Evolutionary conservation across 1,140 invertebrate genomes (phyloP), one percentile per base, ranked within the genome.

Genomic region (Drosophila quadrilineata): DNA sequence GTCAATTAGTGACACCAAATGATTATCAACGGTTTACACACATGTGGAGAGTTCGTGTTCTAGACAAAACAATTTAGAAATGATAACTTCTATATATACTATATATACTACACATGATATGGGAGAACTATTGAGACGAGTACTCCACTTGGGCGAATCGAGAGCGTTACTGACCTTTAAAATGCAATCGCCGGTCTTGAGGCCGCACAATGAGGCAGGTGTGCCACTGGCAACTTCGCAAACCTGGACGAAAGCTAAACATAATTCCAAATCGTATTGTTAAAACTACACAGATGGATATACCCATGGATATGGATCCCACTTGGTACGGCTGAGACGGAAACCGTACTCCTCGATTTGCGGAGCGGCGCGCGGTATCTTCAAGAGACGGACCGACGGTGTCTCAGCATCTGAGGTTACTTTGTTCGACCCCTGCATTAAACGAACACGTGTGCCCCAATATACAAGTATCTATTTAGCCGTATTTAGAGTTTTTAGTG

Each of bases 221-320:
- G 91, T 91, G 29, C 88, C 90, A 1, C 45, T 53, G 22, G 92
- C 91, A 10, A 93, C 91, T 16, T 88, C 90, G 69, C 88, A 91
- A 16, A 91, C 88, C 89, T 90, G 69, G 45, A 40, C 26, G 24
- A 43, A 43, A 10, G 17, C 59, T 33, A 56, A 24, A 91, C 5
- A 75, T 73, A 38, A 36, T 41, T 50, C 21, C 40, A 43, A 43
- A 22, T 22, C 21, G n/a, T n/a, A 43, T 12, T 6, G 10, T 87
- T 2, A 77, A 76, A 40, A n/a, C n/a, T 19, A 14, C 6, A 2
- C 9, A 12, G 9, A 26, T 6, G 8, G 14, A 5, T 22, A 60
- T 74, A 94, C 91, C 93, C 93, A 94, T 22, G 93, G 93, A 90
- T 94, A 94, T 3, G 93, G 93, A 90, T 94, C 93, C 93, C 93